Percentiles rank a stretch among this genome's conserved stretches.
phyloP scores from a whole-genome alignment of 2,888 invertebrate genomes.

The Odontomyia ornata region DNA sequence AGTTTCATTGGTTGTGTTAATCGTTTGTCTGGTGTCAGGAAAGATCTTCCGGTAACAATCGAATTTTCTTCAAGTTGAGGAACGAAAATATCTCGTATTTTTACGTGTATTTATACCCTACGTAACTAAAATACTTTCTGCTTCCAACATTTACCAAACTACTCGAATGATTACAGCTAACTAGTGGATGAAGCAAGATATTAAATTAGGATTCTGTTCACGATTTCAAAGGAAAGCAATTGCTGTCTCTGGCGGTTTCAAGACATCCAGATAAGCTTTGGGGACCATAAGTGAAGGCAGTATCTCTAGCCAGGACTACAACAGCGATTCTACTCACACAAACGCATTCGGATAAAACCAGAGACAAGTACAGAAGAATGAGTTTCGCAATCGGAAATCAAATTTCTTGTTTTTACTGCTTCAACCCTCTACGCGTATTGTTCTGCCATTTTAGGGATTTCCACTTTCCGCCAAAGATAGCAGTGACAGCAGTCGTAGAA shows the following conservation, averaged over 20 bases:
- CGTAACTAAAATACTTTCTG: too few species aligned
- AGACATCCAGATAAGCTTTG: conserved; percentile 32
- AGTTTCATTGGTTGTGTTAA: too few species aligned
- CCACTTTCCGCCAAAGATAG: not conserved
- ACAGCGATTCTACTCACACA: not conserved
- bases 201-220: conserved; percentile 43
- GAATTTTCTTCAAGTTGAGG: too few species aligned
- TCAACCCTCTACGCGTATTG: conserved; percentile 22
- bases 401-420: conserved; percentile 35
- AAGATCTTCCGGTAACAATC: too few species aligned
- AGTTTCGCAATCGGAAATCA: conserved; percentile 40
- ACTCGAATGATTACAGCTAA: too few species aligned
- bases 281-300: conserved; percentile 13
- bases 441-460: conserved; percentile 4
- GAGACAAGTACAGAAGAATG: not conserved
- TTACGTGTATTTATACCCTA: too few species aligned
- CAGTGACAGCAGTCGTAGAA: not conserved
- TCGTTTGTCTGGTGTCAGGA: too few species aligned
- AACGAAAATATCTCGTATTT: too few species aligned
- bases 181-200: conserved; percentile 16
- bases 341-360: not conserved
- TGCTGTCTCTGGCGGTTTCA: conserved; percentile 38
- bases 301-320: not conserved
- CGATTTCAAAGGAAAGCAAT: conserved; percentile 43
- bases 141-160: too few species aligned